A percentile compares a stretch with the other conserved stretches of the same genome.
Evolutionary conservation across 2,113 vertebrate genomes (phyloP).

Genomic region (Arizona elegans): DNA sequence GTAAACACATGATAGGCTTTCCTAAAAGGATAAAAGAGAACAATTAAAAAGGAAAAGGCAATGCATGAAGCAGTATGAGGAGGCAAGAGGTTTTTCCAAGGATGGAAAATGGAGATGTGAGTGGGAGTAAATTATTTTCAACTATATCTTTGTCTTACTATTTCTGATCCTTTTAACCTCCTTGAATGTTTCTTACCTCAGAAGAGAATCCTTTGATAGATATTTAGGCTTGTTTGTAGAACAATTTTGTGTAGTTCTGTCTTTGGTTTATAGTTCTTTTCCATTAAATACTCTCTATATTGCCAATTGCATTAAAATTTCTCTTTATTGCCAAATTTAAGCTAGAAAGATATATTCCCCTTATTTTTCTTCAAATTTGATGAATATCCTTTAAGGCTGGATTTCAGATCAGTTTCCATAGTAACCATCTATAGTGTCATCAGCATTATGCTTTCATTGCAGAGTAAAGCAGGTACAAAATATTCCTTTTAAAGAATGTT

Average conservation of each 20-base stretch:
- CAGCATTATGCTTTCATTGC: constrained; percentile 57
- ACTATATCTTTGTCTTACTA: background rate
- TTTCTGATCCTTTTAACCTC: background rate
- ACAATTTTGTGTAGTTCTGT: background rate
- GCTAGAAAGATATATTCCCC: constrained; percentile 16
- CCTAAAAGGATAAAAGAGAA: background rate
- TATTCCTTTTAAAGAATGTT: constrained; percentile 36
- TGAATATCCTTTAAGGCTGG: constrained; percentile 48
- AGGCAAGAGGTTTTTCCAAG: background rate
- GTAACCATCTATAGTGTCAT: constrained; percentile 61
- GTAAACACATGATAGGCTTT: background rate
- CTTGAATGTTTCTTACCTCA: background rate
- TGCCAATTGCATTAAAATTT: too few species aligned
- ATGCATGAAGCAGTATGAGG: background rate
- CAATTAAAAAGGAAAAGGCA: background rate
- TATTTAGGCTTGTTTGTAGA: background rate
- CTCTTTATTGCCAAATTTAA: constrained; percentile 14
- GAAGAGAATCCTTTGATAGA: background rate
- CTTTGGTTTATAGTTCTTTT: constrained; percentile 8
- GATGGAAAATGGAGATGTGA: background rate
- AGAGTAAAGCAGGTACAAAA: constrained; percentile 44
- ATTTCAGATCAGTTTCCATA: constrained; percentile 56
- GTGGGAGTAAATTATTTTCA: background rate
- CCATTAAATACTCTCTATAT: background rate
- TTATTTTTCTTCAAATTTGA: constrained; percentile 42